A percentile compares a stretch with the other conserved stretches of the same genome.
Conservation (phyloP, 1,140 invertebrate genomes). For the Hyphantria cunea region DNA sequence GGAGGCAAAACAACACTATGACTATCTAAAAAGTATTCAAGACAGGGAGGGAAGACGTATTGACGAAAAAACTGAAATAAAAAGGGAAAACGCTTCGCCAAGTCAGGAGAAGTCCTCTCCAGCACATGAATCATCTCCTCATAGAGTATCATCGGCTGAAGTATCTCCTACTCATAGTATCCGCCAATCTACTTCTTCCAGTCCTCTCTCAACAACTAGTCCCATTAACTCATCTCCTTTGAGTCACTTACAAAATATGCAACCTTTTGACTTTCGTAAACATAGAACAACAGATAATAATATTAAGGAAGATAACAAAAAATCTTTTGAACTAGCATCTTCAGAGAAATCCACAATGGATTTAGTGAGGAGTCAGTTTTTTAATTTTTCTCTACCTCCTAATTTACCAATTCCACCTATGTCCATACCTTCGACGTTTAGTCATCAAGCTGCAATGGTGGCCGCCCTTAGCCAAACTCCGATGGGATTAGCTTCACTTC, state of each 20-base stretch:
- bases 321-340: constrained; percentile 72
- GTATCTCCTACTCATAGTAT: constrained; percentile 61
- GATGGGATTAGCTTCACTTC: constrained; percentile 71
- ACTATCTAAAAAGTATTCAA: constrained; percentile 60
- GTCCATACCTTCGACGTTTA: constrained; percentile 75
- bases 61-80: constrained; percentile 45
- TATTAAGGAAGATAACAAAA: constrained; percentile 68
- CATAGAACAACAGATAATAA: constrained; percentile 52
- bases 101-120: constrained; percentile 46
- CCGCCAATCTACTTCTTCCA: constrained; percentile 71
- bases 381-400: constrained; percentile 83
- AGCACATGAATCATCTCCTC: constrained; percentile 47
- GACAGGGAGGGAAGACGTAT: constrained; percentile 52
- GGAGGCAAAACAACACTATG: constrained; percentile 67
- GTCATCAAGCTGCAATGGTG: constrained; percentile 82
- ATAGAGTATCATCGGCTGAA: constrained; percentile 58
- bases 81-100: constrained; percentile 59
- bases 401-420: constrained; percentile 85
- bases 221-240: constrained; percentile 88
- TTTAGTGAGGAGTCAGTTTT: constrained; percentile 82
- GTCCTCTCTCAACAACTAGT: constrained; percentile 77
- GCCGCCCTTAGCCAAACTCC: constrained; percentile 79
- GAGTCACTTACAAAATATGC: constrained; percentile 96
- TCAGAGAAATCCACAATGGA: constrained; percentile 80
- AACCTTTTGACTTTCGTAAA: constrained; percentile 96